phyloP scores from a whole-genome alignment of 2,797 vertebrate species.

The Zalophus californianus region DNA sequence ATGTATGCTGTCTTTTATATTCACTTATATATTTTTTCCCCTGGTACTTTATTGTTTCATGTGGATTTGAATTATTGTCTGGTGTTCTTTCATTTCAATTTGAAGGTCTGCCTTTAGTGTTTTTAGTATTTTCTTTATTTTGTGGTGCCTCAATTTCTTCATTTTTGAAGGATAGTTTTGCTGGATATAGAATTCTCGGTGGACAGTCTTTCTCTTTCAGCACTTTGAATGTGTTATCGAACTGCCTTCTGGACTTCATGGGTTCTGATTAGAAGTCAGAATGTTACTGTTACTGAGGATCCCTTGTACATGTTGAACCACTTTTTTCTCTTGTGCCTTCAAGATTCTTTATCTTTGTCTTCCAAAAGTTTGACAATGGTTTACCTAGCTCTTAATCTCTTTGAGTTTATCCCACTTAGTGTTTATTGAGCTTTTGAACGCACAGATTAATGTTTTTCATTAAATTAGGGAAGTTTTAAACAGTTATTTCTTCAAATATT shows the following conservation, averaged over 20 bases:
- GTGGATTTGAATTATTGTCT: not conserved
- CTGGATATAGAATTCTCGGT: not conserved
- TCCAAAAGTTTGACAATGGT: not conserved
- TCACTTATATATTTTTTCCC: not conserved
- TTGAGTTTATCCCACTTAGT: not conserved
- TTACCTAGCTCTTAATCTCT: not conserved
- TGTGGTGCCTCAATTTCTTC: not conserved
- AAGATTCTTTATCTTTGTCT: not conserved
- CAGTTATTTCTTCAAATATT: slow-evolving; percentile 13
- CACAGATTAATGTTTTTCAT: not conserved
- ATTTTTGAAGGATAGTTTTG: slow-evolving; percentile 18
- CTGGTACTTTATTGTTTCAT: not conserved
- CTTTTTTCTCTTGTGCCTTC: not conserved
- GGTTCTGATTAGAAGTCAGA: not conserved
- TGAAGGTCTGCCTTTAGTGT: not conserved
- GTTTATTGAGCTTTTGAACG: not conserved
- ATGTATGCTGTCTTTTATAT: not conserved
- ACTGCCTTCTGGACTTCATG: not conserved
- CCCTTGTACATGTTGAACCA: not conserved
- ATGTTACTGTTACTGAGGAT: not conserved
- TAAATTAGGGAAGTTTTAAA: slow-evolving; percentile 23
- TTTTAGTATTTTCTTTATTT: not conserved
- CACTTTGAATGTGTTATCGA: not conserved
- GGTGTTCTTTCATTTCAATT: slow-evolving; percentile 2
- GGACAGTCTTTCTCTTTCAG: not conserved